Evolutionary conservation across 2,797 vertebrate species (phyloP), one percentile per base, ranked within the genome.

Genomic region (Crocodylus rhombifer): DNA sequence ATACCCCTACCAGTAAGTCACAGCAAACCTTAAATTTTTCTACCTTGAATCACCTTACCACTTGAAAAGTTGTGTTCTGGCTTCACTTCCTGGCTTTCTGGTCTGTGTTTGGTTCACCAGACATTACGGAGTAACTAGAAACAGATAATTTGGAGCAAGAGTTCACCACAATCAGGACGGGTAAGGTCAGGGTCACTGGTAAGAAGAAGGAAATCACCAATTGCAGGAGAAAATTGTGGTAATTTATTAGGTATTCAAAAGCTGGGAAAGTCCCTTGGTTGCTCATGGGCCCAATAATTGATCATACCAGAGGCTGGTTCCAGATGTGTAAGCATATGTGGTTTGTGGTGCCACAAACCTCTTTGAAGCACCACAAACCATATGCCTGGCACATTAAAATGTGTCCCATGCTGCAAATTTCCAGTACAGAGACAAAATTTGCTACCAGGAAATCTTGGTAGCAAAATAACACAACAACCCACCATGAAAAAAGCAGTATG

Each of bases 61-160:
- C 86, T 85, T 95, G 77, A 95, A 94, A 91, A 79, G 7, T 30
- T n/a, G 51, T 56, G 20, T 60, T 51, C 23, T 81, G 82, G 28
- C 91, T 93, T 92, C 57, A 75, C 65, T 88, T 91, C 63, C 91
- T 64, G 80, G 83, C 86, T 82, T 92, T 84, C 91, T 0, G 0
- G 61, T 83, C 80, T 82, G 86, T 88, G 57, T 88, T 93, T 75
- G 87, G 84, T 57, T 93, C 83, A 77, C 0, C 2, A 89, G 61
- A 94, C 51, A 84, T 26, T 87, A 79, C 80, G 83, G 85, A 83
- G 67, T 76, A 80, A 33, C 30, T 64, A 14, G 15, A 14, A 82
- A 91, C 7, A 84, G 64, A n/a, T 84, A 84, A 56, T 3, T 64
- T 33, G 80, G 91, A 93, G 62, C 14, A 77, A 42, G 51, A 80